Conservation (phyloP, 2,888 invertebrate genomes). For the Andrena fulva region DNA sequence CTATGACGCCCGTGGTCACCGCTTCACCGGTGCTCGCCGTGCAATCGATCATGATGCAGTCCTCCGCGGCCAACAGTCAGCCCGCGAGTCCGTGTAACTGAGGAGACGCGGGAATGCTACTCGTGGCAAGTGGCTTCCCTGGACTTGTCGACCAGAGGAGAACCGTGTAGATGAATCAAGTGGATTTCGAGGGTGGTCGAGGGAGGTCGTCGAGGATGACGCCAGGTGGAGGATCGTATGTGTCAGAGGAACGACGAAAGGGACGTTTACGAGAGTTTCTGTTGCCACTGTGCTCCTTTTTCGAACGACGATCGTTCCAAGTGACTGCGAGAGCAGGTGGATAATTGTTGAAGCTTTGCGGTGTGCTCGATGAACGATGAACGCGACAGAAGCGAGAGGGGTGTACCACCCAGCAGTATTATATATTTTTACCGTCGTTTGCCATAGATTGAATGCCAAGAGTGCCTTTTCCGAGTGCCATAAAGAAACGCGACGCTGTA, state of each 20-base stretch:
- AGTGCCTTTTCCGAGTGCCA: conserved; percentile 56
- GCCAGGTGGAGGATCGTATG: background rate
- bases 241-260: background rate
- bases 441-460: conserved; percentile 29
- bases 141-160: too few relatives aligned
- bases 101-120: background rate
- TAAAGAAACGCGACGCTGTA: conserved; percentile 24
- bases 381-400: conserved; percentile 9
- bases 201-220: background rate
- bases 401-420: conserved; percentile 58
- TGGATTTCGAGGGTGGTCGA: background rate
- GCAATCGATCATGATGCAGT: conserved; percentile 78
- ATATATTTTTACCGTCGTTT: conserved; percentile 52
- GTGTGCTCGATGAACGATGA: conserved; percentile 5
- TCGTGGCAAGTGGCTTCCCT: too few relatives aligned
- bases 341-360: background rate
- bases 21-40: conserved; percentile 70
- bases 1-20: conserved; percentile 63
- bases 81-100: conserved; percentile 80
- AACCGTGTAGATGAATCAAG: too few relatives aligned
- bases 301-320: background rate
- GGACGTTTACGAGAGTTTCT: background rate
- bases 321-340: background rate
- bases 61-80: conserved; percentile 73
- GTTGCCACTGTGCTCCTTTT: background rate